phyloP scores from a whole-genome alignment of 2,113 vertebrate species.

The Chroicocephalus ridibundus region DNA sequence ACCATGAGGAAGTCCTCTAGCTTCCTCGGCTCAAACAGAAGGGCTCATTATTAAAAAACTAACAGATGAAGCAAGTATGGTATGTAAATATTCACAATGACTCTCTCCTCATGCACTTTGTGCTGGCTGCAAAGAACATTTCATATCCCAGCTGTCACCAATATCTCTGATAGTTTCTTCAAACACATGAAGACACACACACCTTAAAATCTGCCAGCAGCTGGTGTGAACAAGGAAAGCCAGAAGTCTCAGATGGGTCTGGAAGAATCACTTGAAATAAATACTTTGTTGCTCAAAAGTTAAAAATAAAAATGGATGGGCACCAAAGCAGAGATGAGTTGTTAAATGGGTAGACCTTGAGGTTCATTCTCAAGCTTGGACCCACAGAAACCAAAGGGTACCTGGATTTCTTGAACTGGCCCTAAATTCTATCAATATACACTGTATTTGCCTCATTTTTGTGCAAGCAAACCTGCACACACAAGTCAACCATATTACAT shows the following conservation, averaged over 20 bases:
- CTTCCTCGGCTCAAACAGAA: neutral
- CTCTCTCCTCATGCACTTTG: neutral
- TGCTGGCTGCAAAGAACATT: neutral
- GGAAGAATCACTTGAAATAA: neutral
- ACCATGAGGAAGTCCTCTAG: neutral
- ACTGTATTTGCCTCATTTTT: neutral
- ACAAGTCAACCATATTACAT: neutral
- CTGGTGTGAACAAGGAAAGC: neutral
- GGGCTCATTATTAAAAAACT: neutral
- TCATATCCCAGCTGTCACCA: conserved; percentile 22
- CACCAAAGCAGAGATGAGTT: neutral
- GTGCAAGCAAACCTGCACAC: neutral
- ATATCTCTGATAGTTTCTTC: neutral
- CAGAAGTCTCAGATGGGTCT: neutral
- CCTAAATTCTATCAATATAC: neutral
- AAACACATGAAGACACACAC: neutral
- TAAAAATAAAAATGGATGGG: neutral
- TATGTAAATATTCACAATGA: neutral
- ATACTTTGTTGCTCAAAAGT: neutral
- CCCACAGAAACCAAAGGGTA: neutral
- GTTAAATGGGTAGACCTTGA: neutral
- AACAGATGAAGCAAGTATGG: neutral
- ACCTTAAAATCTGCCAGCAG: conserved; percentile 9
- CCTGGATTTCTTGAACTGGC: neutral
- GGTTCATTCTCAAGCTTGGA: neutral